phyloP scores from a whole-genome alignment of 2,113 vertebrate species.

The Cynocephalus volans region DNA sequence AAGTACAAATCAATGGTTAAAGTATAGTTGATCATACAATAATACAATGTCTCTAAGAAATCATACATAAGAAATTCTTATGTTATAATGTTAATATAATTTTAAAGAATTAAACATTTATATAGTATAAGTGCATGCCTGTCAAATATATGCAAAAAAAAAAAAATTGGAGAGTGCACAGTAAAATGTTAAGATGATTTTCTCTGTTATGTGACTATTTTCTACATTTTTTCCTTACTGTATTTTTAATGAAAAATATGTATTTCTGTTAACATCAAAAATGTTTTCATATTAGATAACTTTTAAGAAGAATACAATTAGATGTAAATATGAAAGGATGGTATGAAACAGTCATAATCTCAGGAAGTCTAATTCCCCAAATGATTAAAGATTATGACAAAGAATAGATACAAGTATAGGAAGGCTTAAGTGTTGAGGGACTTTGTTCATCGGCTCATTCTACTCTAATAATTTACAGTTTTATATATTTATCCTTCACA shows the following conservation, averaged over 20 bases:
- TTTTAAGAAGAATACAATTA: not conserved
- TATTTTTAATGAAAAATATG: not conserved
- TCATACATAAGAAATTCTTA: not conserved
- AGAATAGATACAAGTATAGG: not conserved
- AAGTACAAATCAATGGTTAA: not conserved
- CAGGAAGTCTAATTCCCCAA: not conserved
- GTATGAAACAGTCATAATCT: not conserved
- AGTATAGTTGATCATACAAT: not conserved
- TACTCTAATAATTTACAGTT: not conserved
- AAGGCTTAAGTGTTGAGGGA: not conserved
- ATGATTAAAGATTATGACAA: not conserved
- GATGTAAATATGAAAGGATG: not conserved
- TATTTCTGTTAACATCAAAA: not conserved
- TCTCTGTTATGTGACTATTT: not conserved
- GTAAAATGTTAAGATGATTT: not conserved
- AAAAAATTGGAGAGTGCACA: not conserved
- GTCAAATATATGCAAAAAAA: slow-evolving; percentile 27
- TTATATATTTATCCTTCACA: not conserved
- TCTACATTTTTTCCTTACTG: not conserved
- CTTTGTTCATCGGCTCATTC: not conserved
- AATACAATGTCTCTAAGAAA: slow-evolving; percentile 4
- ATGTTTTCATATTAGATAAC: not conserved
- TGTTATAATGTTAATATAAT: not conserved
- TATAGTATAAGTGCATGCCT: not conserved
- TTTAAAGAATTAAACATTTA: not conserved